These are phyloP conservation scores for Ornithoptera alexandrae DNA, from an alignment of 2,888 invertebrate species.

Conservation along the genomic window DNA sequence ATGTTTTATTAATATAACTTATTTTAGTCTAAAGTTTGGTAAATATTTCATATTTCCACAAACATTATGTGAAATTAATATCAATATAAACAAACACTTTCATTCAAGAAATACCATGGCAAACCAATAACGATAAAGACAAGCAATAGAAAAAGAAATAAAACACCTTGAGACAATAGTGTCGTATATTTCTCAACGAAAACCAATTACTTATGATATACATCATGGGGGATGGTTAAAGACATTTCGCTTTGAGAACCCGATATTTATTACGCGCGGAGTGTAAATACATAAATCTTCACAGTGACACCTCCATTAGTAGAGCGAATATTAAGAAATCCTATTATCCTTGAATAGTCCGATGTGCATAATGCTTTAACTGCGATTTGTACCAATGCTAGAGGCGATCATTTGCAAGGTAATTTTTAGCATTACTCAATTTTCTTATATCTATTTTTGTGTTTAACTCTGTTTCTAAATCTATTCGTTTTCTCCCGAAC, in stretches of 20 bases:
- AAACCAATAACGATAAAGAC: neutral
- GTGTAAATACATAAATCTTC: slow-evolving; percentile 56
- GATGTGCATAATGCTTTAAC: slow-evolving; percentile 8
- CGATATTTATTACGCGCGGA: slow-evolving; percentile 47
- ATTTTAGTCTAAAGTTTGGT: too few species aligned
- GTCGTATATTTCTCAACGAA: slow-evolving; percentile 33
- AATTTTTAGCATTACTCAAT: too few species aligned
- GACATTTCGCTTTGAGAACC: slow-evolving; percentile 41
- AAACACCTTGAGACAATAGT: slow-evolving; percentile 29
- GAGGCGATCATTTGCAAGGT: neutral
- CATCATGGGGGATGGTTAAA: slow-evolving; percentile 43
- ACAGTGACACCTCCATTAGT: slow-evolving; percentile 52
- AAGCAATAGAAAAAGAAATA: slow-evolving; percentile 21
- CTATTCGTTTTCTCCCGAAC: too few species aligned
- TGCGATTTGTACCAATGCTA: neutral
- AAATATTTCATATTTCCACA: too few species aligned
- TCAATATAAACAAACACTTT: too few species aligned
- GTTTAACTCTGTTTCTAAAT: too few species aligned
- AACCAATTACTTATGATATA: slow-evolving; percentile 59
- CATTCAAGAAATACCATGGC: too few species aligned
- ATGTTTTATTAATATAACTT: too few species aligned
- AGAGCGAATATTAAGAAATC: slow-evolving; percentile 35
- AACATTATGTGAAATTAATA: too few species aligned
- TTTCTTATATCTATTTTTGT: too few species aligned
- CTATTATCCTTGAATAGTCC: slow-evolving; percentile 22